Base-by-base conservation (phyloP, 37 sponge, comb jelly and placozoan genomes). In the Geodia barretti region DNA sequence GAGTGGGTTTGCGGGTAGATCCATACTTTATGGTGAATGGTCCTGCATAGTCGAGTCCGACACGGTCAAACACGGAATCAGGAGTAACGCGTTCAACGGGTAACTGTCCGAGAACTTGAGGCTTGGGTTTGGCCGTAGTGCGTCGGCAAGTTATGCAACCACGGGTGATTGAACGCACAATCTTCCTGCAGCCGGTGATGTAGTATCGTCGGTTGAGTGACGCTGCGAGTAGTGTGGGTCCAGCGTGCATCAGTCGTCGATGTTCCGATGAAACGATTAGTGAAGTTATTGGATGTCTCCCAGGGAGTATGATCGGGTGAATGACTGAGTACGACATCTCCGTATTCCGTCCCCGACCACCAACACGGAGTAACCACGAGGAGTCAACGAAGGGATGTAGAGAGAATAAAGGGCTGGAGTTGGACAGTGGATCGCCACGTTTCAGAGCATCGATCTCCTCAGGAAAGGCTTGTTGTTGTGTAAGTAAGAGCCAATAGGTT, bases 11-110 rank as follows among this genome's bases (percentile, higher is more conserved):
- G 19, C 84, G 33, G 21, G 39, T 58, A 62, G 42, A 37, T 4
- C 73, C 82, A 60, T 36, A 39, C 73, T 81, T 70, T 19, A 63
- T 72, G 68, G 31, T 11, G 14, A 83, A 4, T 20, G 84, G 75
- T 21, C 84, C 84, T n/a, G 84, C 76, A 74, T 75, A 83, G 31
- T 83, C 76, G 17, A 83, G 75, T 29, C 68, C 76, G 14, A 37
- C 29, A 7, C 36, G 30, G 3, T 61, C 64, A 35, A 77, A 77
- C 36, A 63, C 78, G 4, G 41, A 11, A 5, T 23, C 65, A 37
- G 78, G 78, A 4, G 43, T 61, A 9, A 83, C 63, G 2, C 84
- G 69, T 37, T 78, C 84, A 20, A 20, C 58, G 19, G 89, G 89
- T 3, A 83, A 64, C 42, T 65, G 76, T 41, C 68, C 81, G 72